Percentiles rank a stretch among this genome's conserved stretches.
These are phyloP conservation scores for Eleginops maclovinus DNA, from an alignment of 2,113 vertebrate genomes.

Conservation along the genomic window DNA sequence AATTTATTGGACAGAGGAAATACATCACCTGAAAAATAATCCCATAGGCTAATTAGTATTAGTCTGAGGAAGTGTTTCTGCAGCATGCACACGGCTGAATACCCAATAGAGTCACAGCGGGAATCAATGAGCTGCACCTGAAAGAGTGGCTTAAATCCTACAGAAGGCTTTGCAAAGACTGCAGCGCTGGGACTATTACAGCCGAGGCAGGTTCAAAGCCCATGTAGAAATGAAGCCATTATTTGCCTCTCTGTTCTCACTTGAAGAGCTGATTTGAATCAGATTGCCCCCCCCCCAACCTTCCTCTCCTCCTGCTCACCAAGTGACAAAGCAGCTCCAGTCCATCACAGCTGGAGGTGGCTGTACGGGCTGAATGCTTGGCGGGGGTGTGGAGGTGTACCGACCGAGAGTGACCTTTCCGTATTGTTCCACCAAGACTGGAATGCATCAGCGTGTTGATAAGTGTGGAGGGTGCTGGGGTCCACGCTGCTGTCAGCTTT, in stretches of 20 bases:
- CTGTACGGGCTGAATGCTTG: slow-evolving; percentile 42
- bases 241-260: slow-evolving; percentile 56
- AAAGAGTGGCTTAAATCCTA: slow-evolving; percentile 50
- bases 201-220: slow-evolving; percentile 44
- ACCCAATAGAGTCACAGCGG: slow-evolving; percentile 49
- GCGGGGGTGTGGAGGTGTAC: not conserved
- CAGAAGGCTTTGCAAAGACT: slow-evolving; percentile 30
- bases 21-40: slow-evolving; percentile 79
- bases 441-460: slow-evolving; percentile 61
- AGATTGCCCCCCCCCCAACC: slow-evolving; percentile 12
- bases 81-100: slow-evolving; percentile 40
- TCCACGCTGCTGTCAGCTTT: not conserved
- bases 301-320: slow-evolving; percentile 5
- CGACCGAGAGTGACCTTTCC: slow-evolving; percentile 77
- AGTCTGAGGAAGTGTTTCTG: slow-evolving; percentile 52
- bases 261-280: slow-evolving; percentile 56
- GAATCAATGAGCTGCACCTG: slow-evolving; percentile 61
- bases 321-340: slow-evolving; percentile 56
- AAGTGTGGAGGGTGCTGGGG: slow-evolving; percentile 39
- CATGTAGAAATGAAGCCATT: slow-evolving; percentile 46
- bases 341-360: slow-evolving; percentile 49
- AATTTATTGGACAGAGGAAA: slow-evolving; percentile 75
- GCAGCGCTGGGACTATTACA: slow-evolving; percentile 47
- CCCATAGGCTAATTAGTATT: slow-evolving; percentile 72
- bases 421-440: slow-evolving; percentile 56